Conservation (phyloP, 2,888 invertebrate species). For the Plebejus argus region DNA sequence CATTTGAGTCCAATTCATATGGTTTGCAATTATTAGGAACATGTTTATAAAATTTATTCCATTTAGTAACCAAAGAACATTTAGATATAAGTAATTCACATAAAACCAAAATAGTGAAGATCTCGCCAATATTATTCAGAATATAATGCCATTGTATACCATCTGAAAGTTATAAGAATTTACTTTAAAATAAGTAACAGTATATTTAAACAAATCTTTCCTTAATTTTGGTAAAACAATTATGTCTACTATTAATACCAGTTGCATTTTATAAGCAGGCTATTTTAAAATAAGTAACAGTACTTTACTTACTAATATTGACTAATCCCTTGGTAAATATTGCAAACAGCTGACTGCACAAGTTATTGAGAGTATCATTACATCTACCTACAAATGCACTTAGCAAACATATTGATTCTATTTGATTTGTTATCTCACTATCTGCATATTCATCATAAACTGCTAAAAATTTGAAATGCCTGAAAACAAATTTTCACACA, state of each 20-base stretch:
- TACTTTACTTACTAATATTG: conserved; percentile 62
- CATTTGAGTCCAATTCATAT: conserved; percentile 79
- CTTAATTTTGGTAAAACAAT: neutral
- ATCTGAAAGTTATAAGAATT: conserved; percentile 54
- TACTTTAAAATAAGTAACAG: neutral
- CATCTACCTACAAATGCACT: conserved; percentile 86
- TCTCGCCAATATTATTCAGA: conserved; percentile 82
- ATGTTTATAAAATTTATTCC: conserved; percentile 89
- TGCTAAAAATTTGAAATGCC: conserved; percentile 81
- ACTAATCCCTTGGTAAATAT: conserved; percentile 79
- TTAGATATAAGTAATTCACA: conserved; percentile 82
- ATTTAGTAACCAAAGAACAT: conserved; percentile 77
- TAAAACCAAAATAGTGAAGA: conserved; percentile 83
- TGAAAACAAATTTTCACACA: conserved; percentile 48
- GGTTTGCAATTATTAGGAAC: conserved; percentile 85
- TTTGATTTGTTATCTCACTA: conserved; percentile 73
- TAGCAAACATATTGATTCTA: conserved; percentile 83
- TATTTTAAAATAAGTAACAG: conserved; percentile 19
- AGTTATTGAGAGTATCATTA: conserved; percentile 85
- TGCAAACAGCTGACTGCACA: conserved; percentile 88
- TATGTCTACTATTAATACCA: neutral
- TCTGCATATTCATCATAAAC: conserved; percentile 84
- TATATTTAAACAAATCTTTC: no score
- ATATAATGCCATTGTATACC: conserved; percentile 72
- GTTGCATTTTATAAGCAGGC: neutral